Conservation (phyloP, 2,113 vertebrate species). For the Tenebrosternarchus preto region DNA sequence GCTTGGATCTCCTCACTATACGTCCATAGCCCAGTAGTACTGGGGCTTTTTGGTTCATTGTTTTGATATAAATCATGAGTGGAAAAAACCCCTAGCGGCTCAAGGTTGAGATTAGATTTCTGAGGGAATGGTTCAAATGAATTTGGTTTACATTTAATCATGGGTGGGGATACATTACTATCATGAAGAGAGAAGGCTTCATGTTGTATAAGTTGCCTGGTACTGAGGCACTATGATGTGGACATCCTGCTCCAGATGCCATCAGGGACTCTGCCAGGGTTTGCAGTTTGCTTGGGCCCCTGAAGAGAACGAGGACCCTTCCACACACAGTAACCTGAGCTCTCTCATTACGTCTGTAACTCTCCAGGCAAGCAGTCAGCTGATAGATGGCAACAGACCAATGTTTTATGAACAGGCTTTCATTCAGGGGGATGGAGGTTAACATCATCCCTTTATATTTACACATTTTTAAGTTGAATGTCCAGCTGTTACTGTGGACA, state of each 20-base stretch:
- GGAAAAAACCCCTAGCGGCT: not conserved
- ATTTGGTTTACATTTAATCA: constrained; percentile 9
- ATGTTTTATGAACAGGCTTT: constrained; percentile 26
- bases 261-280: not conserved
- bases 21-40: not conserved
- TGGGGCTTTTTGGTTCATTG: constrained; percentile 25
- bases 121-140: not conserved
- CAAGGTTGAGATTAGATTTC: not conserved
- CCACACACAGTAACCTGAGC: constrained; percentile 21
- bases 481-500: not conserved
- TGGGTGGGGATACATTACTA: not conserved
- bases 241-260: constrained; percentile 26
- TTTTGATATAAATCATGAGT: constrained; percentile 12
- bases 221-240: constrained; percentile 2
- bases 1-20: constrained; percentile 11
- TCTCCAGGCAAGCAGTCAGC: constrained; percentile 29
- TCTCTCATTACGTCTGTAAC: constrained; percentile 36
- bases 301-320: not conserved
- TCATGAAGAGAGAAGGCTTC: not conserved
- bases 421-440: not conserved
- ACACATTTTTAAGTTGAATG: not conserved
- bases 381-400: not conserved
- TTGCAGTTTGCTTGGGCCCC: not conserved
- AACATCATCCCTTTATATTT: not conserved
- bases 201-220: not conserved